phyloP scores from a whole-genome alignment of 2,888 invertebrate genomes.

The Andrena chrysosceles region DNA sequence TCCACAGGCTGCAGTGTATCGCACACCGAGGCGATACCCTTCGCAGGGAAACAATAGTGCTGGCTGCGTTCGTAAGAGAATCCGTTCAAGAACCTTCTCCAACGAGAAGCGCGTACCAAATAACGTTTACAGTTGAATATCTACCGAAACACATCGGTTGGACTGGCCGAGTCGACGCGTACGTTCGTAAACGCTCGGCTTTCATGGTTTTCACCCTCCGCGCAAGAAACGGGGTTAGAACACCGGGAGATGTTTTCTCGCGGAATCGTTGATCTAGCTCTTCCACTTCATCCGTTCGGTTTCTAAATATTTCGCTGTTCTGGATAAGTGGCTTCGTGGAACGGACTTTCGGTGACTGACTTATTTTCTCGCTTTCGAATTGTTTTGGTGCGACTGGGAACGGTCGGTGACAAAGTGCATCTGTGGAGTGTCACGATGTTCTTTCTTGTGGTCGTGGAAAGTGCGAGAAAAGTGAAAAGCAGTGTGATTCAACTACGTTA shows the following conservation, averaged over 20 bases:
- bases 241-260: constrained; percentile 28
- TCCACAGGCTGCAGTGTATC: constrained; percentile 80
- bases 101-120: constrained; percentile 3
- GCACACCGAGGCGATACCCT: constrained; percentile 63
- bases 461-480: constrained; percentile 74
- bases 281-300: background rate
- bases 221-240: constrained; percentile 14
- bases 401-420: constrained; percentile 30
- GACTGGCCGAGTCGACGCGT: background rate
- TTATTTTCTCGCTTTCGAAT: background rate
- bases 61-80: constrained; percentile 40
- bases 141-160: constrained; percentile 4
- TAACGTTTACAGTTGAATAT: constrained; percentile 16
- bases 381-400: background rate
- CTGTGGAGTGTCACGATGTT: constrained; percentile 68
- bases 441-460: constrained; percentile 71
- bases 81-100: constrained; percentile 20
- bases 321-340: background rate
- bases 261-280: background rate
- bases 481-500: constrained; percentile 29
- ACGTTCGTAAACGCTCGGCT: constrained; percentile 4
- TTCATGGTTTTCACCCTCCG: constrained; percentile 39
- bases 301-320: background rate
- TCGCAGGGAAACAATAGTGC: constrained; percentile 58
- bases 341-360: background rate